These are phyloP conservation scores for Cydia strobilella DNA, from an alignment of 1,140 invertebrate species.

Conservation along the genomic window DNA sequence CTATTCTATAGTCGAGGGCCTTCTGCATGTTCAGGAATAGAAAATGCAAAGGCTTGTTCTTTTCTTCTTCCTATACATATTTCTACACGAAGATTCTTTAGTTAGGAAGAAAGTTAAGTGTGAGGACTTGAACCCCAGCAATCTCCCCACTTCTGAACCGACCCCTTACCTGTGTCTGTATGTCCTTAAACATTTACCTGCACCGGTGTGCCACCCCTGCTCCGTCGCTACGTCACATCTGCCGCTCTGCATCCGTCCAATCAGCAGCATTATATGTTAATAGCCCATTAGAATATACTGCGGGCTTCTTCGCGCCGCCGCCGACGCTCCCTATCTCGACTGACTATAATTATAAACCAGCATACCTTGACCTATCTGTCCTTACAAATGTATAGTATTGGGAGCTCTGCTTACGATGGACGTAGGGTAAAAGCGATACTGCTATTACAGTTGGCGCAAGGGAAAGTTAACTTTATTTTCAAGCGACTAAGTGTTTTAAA, in stretches of 20 bases:
- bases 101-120: no score
- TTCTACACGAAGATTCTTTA: no score
- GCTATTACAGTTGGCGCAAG: not conserved
- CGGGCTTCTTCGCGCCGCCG: constrained; percentile 60
- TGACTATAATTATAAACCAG: constrained; percentile 45
- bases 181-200: not conserved
- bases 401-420: constrained; percentile 50
- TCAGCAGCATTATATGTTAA: constrained; percentile 80
- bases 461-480: constrained; percentile 35
- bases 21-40: no score
- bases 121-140: no score
- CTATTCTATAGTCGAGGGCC: no score
- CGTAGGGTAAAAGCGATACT: constrained; percentile 36
- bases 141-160: not conserved
- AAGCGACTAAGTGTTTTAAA: constrained; percentile 34
- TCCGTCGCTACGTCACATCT: constrained; percentile 53
- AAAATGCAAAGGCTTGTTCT: no score
- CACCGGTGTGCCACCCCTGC: constrained; percentile 17
- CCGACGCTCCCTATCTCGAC: constrained; percentile 48
- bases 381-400: constrained; percentile 42
- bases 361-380: constrained; percentile 44
- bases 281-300: constrained; percentile 78
- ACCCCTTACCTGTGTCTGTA: not conserved
- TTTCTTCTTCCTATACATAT: no score
- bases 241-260: constrained; percentile 72